A percentile compares a stretch with the other conserved stretches of the same genome.
Evolutionary conservation across 1,140 invertebrate species (phyloP).

Genomic region (Drosophila takahashii): DNA sequence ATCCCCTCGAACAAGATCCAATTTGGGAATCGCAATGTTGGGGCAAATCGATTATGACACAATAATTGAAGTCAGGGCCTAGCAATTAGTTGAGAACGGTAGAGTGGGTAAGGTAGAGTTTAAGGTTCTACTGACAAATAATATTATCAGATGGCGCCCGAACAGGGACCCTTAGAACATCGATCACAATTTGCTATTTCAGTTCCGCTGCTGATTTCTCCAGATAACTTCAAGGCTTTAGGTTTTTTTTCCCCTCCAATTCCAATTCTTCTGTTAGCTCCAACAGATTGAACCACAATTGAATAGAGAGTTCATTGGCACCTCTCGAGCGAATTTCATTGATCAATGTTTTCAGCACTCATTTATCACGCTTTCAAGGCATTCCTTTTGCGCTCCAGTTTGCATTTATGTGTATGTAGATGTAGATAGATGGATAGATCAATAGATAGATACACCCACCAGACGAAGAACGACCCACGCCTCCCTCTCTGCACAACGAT

Average conservation of each 20-base stretch:
- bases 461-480: conserved; percentile 15
- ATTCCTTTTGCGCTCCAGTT: conserved; percentile 38
- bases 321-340: conserved; percentile 34
- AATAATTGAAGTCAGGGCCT: conserved; percentile 21
- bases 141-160: no score
- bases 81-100: not conserved
- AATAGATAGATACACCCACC: conserved; percentile 12
- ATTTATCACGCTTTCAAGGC: conserved; percentile 41
- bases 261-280: not conserved
- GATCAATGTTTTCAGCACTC: conserved; percentile 35
- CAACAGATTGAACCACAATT: conserved; percentile 6
- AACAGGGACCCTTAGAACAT: no score
- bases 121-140: no score
- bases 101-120: no score
- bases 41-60: conserved; percentile 21
- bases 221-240: conserved; percentile 3
- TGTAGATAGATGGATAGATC: not conserved
- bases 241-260: not conserved
- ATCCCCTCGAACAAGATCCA: conserved; percentile 9
- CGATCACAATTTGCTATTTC: conserved; percentile 7
- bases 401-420: not conserved
- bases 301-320: conserved; percentile 31
- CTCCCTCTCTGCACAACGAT: conserved; percentile 25
- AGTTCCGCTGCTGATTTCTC: not conserved
- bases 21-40: conserved; percentile 18